phyloP scores from a whole-genome alignment of 2,113 vertebrate genomes.

The Callaeas wilsoni region DNA sequence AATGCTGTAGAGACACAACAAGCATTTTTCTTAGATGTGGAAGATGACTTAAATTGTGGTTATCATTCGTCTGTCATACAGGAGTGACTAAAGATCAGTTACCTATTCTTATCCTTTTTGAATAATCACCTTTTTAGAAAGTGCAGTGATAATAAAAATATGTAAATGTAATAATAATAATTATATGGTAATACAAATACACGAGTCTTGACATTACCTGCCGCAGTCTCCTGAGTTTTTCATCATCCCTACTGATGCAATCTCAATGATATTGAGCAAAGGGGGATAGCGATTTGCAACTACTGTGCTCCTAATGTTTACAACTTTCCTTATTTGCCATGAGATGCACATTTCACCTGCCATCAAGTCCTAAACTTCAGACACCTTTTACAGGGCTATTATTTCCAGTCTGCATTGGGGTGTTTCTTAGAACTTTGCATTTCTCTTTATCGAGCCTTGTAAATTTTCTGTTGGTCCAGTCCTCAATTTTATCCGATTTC shows the following conservation, averaged over 20 bases:
- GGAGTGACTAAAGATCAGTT: not conserved
- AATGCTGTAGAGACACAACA: not conserved
- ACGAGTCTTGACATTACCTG: not conserved
- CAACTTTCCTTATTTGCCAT: not conserved
- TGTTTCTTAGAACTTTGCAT: not conserved
- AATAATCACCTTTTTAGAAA: not conserved
- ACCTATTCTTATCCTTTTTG: not conserved
- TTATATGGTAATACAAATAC: not conserved
- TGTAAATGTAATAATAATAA: not conserved
- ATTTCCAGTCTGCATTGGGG: not conserved
- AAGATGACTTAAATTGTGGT: not conserved
- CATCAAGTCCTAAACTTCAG: not conserved
- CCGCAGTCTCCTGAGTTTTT: not conserved
- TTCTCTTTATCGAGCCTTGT: not conserved
- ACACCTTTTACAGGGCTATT: not conserved
- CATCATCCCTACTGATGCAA: not conserved
- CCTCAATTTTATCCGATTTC: not conserved
- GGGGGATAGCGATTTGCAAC: not conserved
- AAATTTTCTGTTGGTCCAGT: not conserved
- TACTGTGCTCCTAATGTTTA: not conserved
- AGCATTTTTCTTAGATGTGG: not conserved
- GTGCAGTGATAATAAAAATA: not conserved
- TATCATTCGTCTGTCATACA: not conserved
- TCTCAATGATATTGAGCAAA: not conserved
- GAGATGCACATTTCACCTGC: not conserved